Base-by-base conservation (phyloP, 2,797 vertebrate species). In the Morelia viridis region DNA sequence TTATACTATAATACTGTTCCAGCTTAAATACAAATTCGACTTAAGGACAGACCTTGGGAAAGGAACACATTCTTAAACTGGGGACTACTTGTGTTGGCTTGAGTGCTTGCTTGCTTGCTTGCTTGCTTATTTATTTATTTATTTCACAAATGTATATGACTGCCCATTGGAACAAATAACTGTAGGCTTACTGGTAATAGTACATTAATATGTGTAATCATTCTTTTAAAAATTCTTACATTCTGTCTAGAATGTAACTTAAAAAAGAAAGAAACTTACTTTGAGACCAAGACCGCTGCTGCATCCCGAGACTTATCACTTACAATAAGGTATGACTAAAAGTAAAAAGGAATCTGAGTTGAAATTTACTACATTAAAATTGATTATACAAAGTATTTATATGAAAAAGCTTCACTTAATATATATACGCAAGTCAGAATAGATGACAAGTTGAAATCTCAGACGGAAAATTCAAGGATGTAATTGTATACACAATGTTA, bases 221-320 rank as follows among this genome's bases (percentile, higher is more conserved):
- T 65, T n/a, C 35, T 71, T 68, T 41, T 3, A 2, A 76, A 41
- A 80, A 80, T 0, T 24, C 10, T 24, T 22, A 46, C 17, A 80
- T 80, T 46, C 8, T 80, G 68, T 12, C 80, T 87, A 57, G 65
- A 91, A 71, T 41, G 41, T 41, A 41, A 41, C 41, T 41, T 41
- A 41, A 41, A 41, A 41, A 41, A 41, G 41, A 41, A 91, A 64
- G 56, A 26, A 46, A 97, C 99, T 99, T 98, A 99, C 99, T 98
- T 99, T 96, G 99, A 99, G 89, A 99, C 97, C 5, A 99, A 98
- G 3, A 99, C 98, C 12, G 99, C 98, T 93, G 99, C 98, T 62
- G 98, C 99, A 92, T 99, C 98, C 87, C 98, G 98, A 88, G 98
- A 97, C 96, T 97, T 98, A 94, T 99, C 99, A 46, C 97, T 98